These are phyloP conservation scores for Entosphenus tridentatus DNA, from an alignment of 2,113 vertebrate genomes.

Conservation along the genomic window DNA sequence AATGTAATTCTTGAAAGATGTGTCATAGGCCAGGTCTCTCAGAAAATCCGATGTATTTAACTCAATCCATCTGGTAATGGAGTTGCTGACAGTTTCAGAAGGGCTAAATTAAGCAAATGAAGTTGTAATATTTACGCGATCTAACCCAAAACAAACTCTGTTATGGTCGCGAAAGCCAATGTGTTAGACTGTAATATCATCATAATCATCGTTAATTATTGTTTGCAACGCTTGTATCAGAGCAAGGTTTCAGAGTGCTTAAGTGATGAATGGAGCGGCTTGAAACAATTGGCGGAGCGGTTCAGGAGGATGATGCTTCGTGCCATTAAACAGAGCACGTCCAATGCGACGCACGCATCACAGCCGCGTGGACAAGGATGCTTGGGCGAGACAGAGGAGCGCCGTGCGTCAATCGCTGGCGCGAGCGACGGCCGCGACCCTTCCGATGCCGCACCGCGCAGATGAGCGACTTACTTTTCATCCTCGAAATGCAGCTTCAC, in stretches of 20 bases:
- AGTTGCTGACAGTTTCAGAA: too few relatives aligned
- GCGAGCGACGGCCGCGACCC: background rate
- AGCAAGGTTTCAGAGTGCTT: too few relatives aligned
- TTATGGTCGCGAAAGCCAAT: too few relatives aligned
- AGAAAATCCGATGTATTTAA: background rate
- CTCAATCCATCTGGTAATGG: too few relatives aligned
- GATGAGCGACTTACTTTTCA: slow-evolving; percentile 43
- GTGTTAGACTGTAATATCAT: too few relatives aligned
- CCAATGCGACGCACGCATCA: background rate
- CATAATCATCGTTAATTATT: too few relatives aligned
- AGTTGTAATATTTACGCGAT: too few relatives aligned
- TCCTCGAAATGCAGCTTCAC: slow-evolving; percentile 72
- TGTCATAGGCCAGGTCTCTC: background rate
- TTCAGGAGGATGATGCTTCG: background rate
- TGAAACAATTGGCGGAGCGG: background rate
- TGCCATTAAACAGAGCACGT: background rate
- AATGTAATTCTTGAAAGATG: background rate
- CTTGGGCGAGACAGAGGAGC: background rate
- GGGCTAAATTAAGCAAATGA: too few relatives aligned
- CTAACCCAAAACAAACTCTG: too few relatives aligned
- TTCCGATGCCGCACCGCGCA: background rate
- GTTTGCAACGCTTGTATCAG: too few relatives aligned
- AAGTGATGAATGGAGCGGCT: background rate
- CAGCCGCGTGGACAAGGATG: background rate
- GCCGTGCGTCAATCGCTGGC: background rate